Evolutionary conservation across 2,888 invertebrate species (phyloP).

Genomic region (Cantharis rustica): DNA sequence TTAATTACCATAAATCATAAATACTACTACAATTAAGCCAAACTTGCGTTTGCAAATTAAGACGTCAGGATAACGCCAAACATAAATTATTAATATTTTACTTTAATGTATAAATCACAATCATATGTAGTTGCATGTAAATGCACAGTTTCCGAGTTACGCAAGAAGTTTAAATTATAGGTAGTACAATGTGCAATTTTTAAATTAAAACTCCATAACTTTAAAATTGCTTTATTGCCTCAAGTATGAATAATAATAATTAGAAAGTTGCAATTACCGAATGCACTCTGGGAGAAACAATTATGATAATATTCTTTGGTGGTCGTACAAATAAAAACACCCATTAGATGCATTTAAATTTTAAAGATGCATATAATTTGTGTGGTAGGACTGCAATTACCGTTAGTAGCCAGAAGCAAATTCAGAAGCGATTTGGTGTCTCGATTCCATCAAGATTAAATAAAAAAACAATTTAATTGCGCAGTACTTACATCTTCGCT

Average conservation of each 20-base stretch:
- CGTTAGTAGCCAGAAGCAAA: background rate
- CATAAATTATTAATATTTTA: background rate
- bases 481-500: background rate
- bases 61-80: background rate
- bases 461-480: background rate
- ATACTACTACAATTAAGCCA: background rate
- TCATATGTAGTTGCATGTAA: background rate
- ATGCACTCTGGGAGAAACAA: background rate
- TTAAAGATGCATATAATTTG: background rate
- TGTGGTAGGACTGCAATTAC: background rate
- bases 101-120: background rate
- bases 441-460: background rate
- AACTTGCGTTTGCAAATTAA: background rate
- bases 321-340: background rate
- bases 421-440: background rate
- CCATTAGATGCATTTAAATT: background rate
- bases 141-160: background rate
- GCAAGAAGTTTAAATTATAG: background rate
- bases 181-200: background rate
- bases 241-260: background rate
- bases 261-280: background rate
- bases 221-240: background rate
- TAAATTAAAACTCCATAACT: background rate
- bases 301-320: background rate
- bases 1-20: background rate